A percentile compares a stretch with the other conserved stretches of the same genome.
Evolutionary conservation across 2,113 vertebrate genomes (phyloP).

Genomic region (Oceanodroma tethys): DNA sequence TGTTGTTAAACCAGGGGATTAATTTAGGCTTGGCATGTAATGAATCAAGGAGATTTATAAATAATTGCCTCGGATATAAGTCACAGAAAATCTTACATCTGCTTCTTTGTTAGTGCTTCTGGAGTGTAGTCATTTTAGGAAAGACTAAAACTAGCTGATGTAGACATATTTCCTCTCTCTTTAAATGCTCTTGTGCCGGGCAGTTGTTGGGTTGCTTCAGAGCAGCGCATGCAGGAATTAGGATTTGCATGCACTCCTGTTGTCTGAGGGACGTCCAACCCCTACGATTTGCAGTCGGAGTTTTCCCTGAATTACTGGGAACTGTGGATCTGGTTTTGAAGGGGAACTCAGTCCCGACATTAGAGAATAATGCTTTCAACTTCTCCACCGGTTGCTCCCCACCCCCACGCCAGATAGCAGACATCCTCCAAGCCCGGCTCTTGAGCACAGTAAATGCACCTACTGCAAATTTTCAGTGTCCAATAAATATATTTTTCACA

Average conservation of each 20-base stretch:
- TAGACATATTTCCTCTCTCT: background rate
- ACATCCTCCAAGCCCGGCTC: background rate
- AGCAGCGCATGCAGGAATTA: background rate
- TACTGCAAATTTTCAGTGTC: background rate
- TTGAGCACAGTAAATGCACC: background rate
- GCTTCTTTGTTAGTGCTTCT: constrained; percentile 56
- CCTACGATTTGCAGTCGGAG: fast-evolving
- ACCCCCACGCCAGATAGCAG: background rate
- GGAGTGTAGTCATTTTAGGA: constrained; percentile 41
- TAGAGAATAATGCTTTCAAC: background rate
- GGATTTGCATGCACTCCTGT: background rate
- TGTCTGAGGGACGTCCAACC: background rate
- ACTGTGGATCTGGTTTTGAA: background rate
- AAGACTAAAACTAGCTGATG: constrained; percentile 26
- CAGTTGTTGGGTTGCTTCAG: background rate
- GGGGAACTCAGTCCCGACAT: background rate
- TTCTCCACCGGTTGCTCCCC: background rate
- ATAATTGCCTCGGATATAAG: constrained; percentile 43
- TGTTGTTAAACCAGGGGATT: constrained; percentile 17
- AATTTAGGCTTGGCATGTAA: constrained; percentile 25
- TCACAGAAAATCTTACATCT: constrained; percentile 56
- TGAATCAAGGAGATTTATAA: constrained; percentile 49
- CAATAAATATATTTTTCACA: background rate
- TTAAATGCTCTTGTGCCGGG: background rate
- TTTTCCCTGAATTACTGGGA: background rate